phyloP scores from a whole-genome alignment of 2,797 vertebrate genomes.

The Enteromius thamalakanensis region DNA sequence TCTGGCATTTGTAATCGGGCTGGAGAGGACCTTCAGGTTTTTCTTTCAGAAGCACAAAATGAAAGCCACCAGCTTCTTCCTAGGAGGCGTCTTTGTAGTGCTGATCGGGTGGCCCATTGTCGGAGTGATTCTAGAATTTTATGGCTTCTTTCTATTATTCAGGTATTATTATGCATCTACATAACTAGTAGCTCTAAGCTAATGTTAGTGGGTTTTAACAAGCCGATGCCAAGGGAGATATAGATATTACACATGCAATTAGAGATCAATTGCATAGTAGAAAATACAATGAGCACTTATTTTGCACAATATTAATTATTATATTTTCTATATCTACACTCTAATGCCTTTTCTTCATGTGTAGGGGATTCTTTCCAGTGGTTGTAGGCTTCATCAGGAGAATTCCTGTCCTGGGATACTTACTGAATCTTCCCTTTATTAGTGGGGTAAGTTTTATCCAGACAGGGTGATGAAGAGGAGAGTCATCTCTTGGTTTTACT shows the following conservation, averaged over 20 bases:
- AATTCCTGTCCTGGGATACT: constrained; percentile 91
- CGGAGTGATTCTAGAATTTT: constrained; percentile 93
- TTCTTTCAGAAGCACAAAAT: constrained; percentile 99
- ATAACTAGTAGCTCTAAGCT: neutral
- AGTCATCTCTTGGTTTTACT: neutral
- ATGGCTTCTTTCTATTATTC: constrained; percentile 96
- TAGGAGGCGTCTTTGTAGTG: constrained; percentile 92
- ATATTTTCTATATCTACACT: neutral
- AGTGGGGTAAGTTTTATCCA: constrained; percentile 85
- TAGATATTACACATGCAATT: neutral
- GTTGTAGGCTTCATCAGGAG: constrained; percentile 94
- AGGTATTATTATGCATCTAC: constrained; percentile 74
- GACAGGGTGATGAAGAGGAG: neutral
- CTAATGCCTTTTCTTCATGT: neutral
- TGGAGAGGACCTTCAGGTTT: constrained; percentile 96
- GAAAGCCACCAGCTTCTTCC: constrained; percentile 93
- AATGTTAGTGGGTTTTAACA: neutral
- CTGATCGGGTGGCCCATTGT: constrained; percentile 95
- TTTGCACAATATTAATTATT: neutral
- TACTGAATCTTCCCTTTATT: constrained; percentile 96
- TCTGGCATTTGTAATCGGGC: constrained; percentile 92
- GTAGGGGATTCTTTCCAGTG: constrained; percentile 96
- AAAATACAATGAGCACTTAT: neutral
- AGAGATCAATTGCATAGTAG: neutral
- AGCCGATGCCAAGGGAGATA: neutral